A percentile compares a stretch with the other conserved stretches of the same genome.
phyloP scores from a whole-genome alignment of 2,797 vertebrate genomes.

The Microctenopoma stevenorrisi region DNA sequence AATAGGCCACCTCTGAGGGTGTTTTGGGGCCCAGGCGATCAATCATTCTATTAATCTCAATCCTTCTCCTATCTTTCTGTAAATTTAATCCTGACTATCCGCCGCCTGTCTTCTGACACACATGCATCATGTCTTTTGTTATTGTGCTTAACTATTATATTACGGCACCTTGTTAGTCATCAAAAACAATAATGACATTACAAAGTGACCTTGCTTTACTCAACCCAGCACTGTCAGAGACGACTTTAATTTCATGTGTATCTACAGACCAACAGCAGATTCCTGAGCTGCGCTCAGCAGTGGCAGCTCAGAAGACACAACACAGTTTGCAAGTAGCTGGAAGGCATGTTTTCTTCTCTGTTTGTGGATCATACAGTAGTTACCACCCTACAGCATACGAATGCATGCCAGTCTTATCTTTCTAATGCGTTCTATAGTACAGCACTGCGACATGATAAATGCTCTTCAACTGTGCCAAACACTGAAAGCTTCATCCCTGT shows the following conservation, averaged over 20 bases:
- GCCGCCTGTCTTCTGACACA: conserved; percentile 24
- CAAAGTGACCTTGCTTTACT: background rate
- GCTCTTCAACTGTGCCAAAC: conserved; percentile 42
- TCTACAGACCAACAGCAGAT: background rate
- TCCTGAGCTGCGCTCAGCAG: background rate
- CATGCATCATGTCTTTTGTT: background rate
- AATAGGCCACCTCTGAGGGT: conserved; percentile 57
- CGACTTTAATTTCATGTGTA: background rate
- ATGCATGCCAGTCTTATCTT: conserved; percentile 1
- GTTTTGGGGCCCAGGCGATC: conserved; percentile 51
- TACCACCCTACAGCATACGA: background rate
- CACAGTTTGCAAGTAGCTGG: background rate
- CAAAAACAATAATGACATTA: conserved; percentile 5
- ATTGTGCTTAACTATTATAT: background rate
- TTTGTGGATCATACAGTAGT: background rate
- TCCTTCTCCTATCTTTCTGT: conserved; percentile 45
- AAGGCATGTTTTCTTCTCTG: background rate
- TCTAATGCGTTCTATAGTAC: conserved; percentile 32
- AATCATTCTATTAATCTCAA: conserved; percentile 76
- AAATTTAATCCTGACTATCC: conserved; percentile 54
- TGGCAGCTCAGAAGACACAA: background rate
- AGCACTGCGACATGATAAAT: conserved; percentile 32
- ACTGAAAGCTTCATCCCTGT: conserved; percentile 42
- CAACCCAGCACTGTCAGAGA: background rate
- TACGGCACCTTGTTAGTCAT: background rate